phyloP scores from a whole-genome alignment of 2,113 vertebrate species.

The Semicossyphus pulcher region DNA sequence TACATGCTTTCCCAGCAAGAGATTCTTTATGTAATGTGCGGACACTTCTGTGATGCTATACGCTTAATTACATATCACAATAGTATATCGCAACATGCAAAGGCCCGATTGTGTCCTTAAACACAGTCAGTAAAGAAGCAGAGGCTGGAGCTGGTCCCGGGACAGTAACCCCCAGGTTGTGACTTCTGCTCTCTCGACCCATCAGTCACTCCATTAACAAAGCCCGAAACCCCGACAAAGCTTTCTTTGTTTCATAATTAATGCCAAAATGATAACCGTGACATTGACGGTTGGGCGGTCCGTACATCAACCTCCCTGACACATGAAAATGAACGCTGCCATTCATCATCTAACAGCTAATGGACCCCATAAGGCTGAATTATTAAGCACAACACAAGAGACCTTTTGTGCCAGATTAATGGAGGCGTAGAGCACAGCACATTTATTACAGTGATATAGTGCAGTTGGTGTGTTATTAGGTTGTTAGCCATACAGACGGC shows the following conservation, averaged over 20 bases:
- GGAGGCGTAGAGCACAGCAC: conserved; percentile 44
- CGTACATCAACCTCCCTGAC: conserved; percentile 63
- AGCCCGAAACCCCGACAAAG: conserved; percentile 57
- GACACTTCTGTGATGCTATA: neutral
- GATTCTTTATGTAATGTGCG: neutral
- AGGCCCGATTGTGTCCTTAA: conserved; percentile 1
- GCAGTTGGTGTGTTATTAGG: conserved; percentile 39
- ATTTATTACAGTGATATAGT: conserved; percentile 51
- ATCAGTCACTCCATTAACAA: conserved; percentile 70
- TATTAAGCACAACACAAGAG: conserved; percentile 76
- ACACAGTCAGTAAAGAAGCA: conserved; percentile 10
- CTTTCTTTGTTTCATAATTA: conserved; percentile 77
- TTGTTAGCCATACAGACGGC: conserved; percentile 40
- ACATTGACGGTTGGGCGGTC: conserved; percentile 65
- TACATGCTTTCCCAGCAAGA: neutral
- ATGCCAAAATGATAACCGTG: conserved; percentile 78
- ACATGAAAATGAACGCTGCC: conserved; percentile 73
- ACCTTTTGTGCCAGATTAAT: conserved; percentile 72
- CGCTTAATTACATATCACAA: neutral
- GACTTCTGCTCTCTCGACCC: conserved; percentile 64
- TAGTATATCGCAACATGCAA: neutral
- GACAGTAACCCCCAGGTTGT: conserved; percentile 51
- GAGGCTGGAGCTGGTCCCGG: conserved; percentile 31
- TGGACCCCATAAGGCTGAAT: conserved; percentile 72
- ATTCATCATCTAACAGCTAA: conserved; percentile 73